Evolutionary conservation across 2,797 vertebrate species (phyloP), one percentile per base, ranked within the genome.

Genomic region (Gymnocypris eckloni): DNA sequence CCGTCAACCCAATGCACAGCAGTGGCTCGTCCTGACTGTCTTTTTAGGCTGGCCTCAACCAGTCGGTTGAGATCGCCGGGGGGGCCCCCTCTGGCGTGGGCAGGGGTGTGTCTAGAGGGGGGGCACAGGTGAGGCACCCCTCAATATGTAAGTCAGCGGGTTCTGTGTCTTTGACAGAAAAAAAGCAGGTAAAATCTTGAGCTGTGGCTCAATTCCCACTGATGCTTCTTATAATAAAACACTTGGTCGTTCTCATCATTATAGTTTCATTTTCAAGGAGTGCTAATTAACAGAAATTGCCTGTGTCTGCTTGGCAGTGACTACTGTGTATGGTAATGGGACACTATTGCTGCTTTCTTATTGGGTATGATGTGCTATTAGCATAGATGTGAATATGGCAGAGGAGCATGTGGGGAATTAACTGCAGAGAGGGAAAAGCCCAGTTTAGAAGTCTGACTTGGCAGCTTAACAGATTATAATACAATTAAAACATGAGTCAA

Each of bases 271-370:
- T 85, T 88, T 88, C 77, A 87, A 70, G 70, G 33, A 84, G 56
- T 33, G 86, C 81, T 89, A 90, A 89, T 91, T 86, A 88, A 71
- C 59, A 39, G 45, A 84, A 84, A 87, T 82, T 64, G 88, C 81
- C 81, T 76, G 78, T 76, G 43, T 69, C 54, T 71, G 73, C 22
- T 79, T 84, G 79, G 66, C 83, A 87, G 70, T 84, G 70, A 50
- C n/a, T 54, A 45, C 77, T 56, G 50, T 70, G 25, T 59, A 50
- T 50, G n/a, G 71, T 86, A 88, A 89, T 80, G 64, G 64, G 75
- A 54, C 12, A 79, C 72, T 77, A 25, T 72, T 67, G 84, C 70
- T 56, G 37, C 73, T 80, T 86, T 89, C 45, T 88, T 84, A 86
- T 75, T 70, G 77, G 37, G 73, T 50, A 79, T 84, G 84, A 85